These are phyloP conservation scores for Rhinolophus ferrumequinum DNA, from an alignment of 2,113 vertebrate genomes.

Conservation along the genomic window DNA sequence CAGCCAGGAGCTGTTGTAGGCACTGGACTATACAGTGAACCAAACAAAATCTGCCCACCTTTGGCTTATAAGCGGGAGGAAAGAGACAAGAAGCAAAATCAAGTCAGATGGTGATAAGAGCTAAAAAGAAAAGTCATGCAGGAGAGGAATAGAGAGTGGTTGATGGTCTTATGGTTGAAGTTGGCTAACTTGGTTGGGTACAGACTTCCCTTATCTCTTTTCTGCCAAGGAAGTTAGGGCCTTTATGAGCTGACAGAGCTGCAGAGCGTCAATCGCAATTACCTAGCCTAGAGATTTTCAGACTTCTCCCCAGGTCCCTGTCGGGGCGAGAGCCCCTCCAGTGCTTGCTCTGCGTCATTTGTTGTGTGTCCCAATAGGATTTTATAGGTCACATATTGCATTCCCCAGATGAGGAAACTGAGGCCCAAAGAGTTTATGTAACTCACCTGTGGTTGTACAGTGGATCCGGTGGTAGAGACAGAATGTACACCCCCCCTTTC, in stretches of 20 bases:
- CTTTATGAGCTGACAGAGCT: background rate
- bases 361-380: background rate
- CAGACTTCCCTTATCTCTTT: background rate
- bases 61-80: background rate
- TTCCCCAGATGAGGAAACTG: background rate
- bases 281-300: background rate
- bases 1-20: background rate
- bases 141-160: background rate
- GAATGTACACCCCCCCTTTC: background rate
- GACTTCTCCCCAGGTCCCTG: background rate
- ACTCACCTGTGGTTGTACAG: background rate
- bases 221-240: background rate
- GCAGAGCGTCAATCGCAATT: background rate
- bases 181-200: background rate
- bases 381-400: background rate
- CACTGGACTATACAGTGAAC: background rate
- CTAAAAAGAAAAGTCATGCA: background rate
- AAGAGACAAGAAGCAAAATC: background rate
- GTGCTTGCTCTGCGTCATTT: background rate
- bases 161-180: background rate
- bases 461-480: background rate
- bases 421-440: background rate
- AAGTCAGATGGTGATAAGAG: background rate
- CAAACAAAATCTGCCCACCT: background rate
- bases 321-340: background rate